A percentile compares a stretch with the other conserved stretches of the same genome.
phyloP scores from a whole-genome alignment of 2,797 vertebrate genomes.

The Acipenser transmontanus region DNA sequence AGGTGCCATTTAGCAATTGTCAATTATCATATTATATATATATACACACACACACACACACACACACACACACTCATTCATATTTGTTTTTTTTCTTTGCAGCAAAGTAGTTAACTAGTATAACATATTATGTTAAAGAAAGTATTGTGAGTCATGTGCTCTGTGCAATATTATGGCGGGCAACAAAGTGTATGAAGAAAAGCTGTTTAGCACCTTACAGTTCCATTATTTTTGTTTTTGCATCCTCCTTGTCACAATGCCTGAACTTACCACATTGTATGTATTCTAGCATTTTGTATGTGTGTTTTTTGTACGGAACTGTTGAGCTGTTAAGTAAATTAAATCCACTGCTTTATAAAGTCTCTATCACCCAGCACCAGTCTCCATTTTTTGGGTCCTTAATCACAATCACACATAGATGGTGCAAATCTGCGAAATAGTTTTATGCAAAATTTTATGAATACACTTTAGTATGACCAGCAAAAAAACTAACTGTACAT shows the following conservation, averaged over 20 bases:
- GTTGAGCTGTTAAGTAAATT: constrained; percentile 33
- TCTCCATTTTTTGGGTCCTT: not conserved
- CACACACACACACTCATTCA: too few relatives aligned
- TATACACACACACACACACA: too few relatives aligned
- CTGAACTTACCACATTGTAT: constrained; percentile 49
- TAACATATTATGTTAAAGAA: too few relatives aligned
- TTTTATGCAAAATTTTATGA: constrained; percentile 56
- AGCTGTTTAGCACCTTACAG: constrained; percentile 75
- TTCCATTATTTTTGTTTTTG: constrained; percentile 47
- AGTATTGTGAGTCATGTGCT: too few relatives aligned
- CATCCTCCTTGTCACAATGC: constrained; percentile 45
- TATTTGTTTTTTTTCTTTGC: too few relatives aligned
- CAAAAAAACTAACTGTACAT: constrained; percentile 49
- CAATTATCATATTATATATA: too few relatives aligned
- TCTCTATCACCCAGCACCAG: too few relatives aligned
- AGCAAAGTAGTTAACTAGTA: too few relatives aligned
- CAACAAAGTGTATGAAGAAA: not conserved
- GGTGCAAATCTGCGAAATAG: constrained; percentile 53
- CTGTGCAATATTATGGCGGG: too few relatives aligned
- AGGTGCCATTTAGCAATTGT: too few relatives aligned
- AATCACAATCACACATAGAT: constrained; percentile 41
- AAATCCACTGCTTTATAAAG: too few relatives aligned
- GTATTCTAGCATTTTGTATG: constrained; percentile 69
- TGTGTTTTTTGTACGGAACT: constrained; percentile 81
- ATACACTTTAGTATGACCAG: constrained; percentile 45